Evolutionary conservation across 2,888 invertebrate genomes (phyloP), one percentile per base, ranked within the genome.

Genomic region (Vanessa cardui): DNA sequence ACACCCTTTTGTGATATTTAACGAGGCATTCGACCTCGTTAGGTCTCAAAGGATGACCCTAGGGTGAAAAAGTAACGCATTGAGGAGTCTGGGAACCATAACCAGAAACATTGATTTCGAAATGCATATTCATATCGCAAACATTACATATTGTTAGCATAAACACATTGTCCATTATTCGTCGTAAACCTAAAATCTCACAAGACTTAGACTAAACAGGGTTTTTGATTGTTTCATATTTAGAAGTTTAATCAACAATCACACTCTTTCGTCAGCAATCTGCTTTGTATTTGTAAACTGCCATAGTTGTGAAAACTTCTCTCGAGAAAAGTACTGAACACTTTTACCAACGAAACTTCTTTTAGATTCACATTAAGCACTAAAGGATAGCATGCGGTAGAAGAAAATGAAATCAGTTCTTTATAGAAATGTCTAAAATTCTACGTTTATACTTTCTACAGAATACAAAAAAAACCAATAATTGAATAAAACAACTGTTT

Each of bases 151-250:
- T 78, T 78, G 80, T 80, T 83, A 85, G 81, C 69, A 76, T 82
- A 83, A 88, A 86, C 82, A 85, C 81, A 84, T 78, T 70, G 66
- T 80, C 76, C 79, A 77, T 75, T 76, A 77, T 74, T 73, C 79
- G 80, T 79, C 80, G 78, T 80, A 81, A 83, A 85, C 80, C 82
- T 72, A 74, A 81, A 61, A 83, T 80, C 81, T 77, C 75, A 75
- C 80, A 81, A 83, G 82, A 84, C 81, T 80, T 50, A 89, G 86
- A 89, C 88, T 89, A 87, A 89, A 89, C 89, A 88, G 80, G 80
- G 74, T 71, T 73, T 74, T 76, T 64, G 72, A 72, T 72, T 78
- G 80, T 76, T 80, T 79, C 79, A 76, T 76, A 79, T 80, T 83
- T 85, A 71, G 69, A 83, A 80, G 76, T 84, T 84, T 73, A 70